Conservation (phyloP, 1,140 invertebrate species). For the Pantala flavescens region DNA sequence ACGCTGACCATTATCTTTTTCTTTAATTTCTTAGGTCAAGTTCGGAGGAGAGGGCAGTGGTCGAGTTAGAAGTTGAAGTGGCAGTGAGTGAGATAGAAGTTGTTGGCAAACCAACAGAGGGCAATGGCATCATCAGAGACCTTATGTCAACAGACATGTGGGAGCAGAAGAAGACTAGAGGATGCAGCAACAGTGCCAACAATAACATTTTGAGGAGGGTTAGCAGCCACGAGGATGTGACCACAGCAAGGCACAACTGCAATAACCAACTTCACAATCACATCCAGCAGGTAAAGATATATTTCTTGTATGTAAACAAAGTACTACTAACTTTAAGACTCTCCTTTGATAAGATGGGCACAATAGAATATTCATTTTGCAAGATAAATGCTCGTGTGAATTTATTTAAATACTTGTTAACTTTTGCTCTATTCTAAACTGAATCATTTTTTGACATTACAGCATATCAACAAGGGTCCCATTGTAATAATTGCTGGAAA, state of each 20-base stretch:
- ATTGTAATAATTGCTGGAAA: not conserved
- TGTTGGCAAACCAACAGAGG: not conserved
- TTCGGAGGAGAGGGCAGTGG: conserved; percentile 27
- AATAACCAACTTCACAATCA: conserved; percentile 13
- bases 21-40: conserved; percentile 25
- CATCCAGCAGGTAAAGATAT: not conserved
- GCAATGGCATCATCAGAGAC: not conserved
- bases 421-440: too few relatives aligned
- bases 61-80: not conserved
- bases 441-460: too few relatives aligned
- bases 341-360: not conserved
- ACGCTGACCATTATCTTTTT: too few relatives aligned
- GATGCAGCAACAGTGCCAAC: conserved; percentile 33
- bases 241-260: conserved; percentile 18
- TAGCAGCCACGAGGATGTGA: conserved; percentile 53
- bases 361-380: not conserved
- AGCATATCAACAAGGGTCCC: not conserved
- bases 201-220: conserved; percentile 41
- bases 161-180: conserved; percentile 30
- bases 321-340: not conserved
- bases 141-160: conserved; percentile 21
- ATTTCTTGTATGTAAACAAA: not conserved
- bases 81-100: not conserved
- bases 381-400: not conserved
- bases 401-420: too few relatives aligned